Percentiles rank a stretch among this genome's conserved stretches.
These are phyloP conservation scores for Coleophora deauratella DNA, from an alignment of 2,888 invertebrate species.

Conservation along the genomic window DNA sequence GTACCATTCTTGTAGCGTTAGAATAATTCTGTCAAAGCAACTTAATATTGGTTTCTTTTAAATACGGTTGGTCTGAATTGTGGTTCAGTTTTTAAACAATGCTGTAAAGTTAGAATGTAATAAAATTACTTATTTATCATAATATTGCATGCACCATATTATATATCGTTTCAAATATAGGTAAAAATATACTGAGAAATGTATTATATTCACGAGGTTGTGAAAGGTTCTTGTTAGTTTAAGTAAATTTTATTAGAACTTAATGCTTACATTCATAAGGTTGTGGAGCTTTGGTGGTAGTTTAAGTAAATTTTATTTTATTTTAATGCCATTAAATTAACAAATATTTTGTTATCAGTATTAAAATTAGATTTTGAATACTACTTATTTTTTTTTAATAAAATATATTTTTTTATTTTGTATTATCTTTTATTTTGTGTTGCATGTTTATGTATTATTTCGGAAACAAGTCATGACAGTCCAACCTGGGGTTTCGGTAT, in stretches of 20 bases:
- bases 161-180: too few relatives aligned
- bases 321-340: not conserved
- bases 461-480: too few relatives aligned
- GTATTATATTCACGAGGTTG: too few relatives aligned
- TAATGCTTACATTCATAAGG: conserved; percentile 4
- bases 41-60: not conserved
- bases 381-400: conserved; percentile 26
- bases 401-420: conserved; percentile 21
- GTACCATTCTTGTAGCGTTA: conserved; percentile 53
- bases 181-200: too few relatives aligned
- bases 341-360: conserved; percentile 7
- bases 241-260: not conserved
- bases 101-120: too few relatives aligned
- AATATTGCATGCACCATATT: not conserved
- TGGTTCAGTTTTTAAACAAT: not conserved
- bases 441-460: conserved; percentile 3
- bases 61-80: not conserved
- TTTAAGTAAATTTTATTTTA: not conserved
- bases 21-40: conserved; percentile 46
- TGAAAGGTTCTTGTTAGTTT: too few relatives aligned
- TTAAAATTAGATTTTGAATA: conserved; percentile 15
- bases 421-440: conserved; percentile 31
- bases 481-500: too few relatives aligned
- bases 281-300: conserved; percentile 8
- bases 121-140: too few relatives aligned